Conservation (phyloP, 2,888 invertebrate species). For the Rhabditophanes sp. region DNA sequence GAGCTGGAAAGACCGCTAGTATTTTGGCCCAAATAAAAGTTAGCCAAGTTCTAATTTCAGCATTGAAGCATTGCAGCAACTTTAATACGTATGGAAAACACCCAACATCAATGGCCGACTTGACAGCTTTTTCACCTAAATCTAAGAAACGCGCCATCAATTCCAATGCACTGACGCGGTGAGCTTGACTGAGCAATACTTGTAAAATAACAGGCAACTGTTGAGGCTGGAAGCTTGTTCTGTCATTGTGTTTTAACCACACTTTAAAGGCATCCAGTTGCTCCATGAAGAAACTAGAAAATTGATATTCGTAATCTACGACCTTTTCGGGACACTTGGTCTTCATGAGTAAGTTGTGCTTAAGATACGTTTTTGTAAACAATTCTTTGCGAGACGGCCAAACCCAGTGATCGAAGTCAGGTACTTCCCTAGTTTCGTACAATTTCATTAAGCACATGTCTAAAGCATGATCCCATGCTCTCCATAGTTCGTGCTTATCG, state of each 20-base stretch:
- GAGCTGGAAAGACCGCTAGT: slow-evolving; percentile 80
- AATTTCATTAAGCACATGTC: slow-evolving; percentile 66
- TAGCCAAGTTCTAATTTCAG: slow-evolving; percentile 73
- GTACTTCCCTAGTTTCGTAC: too few relatives aligned
- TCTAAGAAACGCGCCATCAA: slow-evolving; percentile 79
- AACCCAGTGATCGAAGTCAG: too few relatives aligned
- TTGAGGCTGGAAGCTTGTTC: slow-evolving; percentile 64
- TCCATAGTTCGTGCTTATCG: slow-evolving; percentile 53
- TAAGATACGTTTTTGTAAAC: too few relatives aligned
- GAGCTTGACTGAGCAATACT: slow-evolving; percentile 54
- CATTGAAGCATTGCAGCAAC: slow-evolving; percentile 60
- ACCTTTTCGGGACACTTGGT: too few relatives aligned
- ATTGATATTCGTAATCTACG: too few relatives aligned
- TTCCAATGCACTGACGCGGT: slow-evolving; percentile 81
- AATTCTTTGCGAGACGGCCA: too few relatives aligned
- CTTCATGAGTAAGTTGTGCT: too few relatives aligned
- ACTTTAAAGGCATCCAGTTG: slow-evolving; percentile 85
- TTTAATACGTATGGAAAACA: slow-evolving; percentile 97
- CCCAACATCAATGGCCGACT: slow-evolving; percentile 68
- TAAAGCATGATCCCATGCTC: slow-evolving; percentile 86
- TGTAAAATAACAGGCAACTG: slow-evolving; percentile 92
- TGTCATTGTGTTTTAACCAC: slow-evolving; percentile 67
- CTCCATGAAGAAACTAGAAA: slow-evolving; percentile 88
- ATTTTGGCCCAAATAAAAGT: slow-evolving; percentile 97
- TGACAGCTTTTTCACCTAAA: slow-evolving; percentile 81